Base-by-base conservation (phyloP, 2,888 invertebrate genomes). In the Petrophora chlorosata region DNA sequence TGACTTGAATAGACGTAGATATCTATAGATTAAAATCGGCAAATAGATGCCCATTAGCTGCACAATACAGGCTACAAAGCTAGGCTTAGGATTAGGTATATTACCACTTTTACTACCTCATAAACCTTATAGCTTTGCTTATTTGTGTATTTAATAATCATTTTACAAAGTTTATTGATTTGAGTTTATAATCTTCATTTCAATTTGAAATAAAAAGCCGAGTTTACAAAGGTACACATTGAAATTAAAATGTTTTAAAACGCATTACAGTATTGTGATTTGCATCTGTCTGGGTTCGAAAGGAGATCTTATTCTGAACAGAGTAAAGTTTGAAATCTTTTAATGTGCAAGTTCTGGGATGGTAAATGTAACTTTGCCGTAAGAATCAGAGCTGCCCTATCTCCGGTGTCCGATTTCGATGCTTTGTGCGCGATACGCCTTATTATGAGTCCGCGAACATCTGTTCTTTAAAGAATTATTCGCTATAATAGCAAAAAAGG, bases 361-460 rank as follows among this genome's bases (percentile, higher is more conserved):
- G 50, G 76, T 63, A 76, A 65, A 60, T 45, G 70, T 79, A 66
- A 76, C 65, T 76, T 79, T 81, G 85, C 75, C 61, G 65, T 61
- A 64, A 67, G 74, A 78, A 79, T 79, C 80, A 75, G 78, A 68
- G 73, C 76, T 84, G 82, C 83, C 83, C 86, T 86, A 86, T 87
- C 88, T 82, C 81, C 83, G 87, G 90, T 90, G 88, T 90, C 87
- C 78, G 84, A 88, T 90, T 86, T 84, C 90, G 79, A 82, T 81
- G 80, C 85, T 86, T 90, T 90, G 87, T 88, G 73, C 79, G 73
- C 88, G 90, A 90, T 88, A 87, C 74, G 82, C 79, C 90, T 90
- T 88, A 90, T 90, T 88, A 90, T 90, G 76, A 83, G 79, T 75
- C 70, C 73, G 83, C 76, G 82, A 85, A 87, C 86, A 90, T 88